These are phyloP conservation scores for Nipponacmea schrenckii DNA, from an alignment of 2,888 invertebrate species.

Conservation along the genomic window DNA sequence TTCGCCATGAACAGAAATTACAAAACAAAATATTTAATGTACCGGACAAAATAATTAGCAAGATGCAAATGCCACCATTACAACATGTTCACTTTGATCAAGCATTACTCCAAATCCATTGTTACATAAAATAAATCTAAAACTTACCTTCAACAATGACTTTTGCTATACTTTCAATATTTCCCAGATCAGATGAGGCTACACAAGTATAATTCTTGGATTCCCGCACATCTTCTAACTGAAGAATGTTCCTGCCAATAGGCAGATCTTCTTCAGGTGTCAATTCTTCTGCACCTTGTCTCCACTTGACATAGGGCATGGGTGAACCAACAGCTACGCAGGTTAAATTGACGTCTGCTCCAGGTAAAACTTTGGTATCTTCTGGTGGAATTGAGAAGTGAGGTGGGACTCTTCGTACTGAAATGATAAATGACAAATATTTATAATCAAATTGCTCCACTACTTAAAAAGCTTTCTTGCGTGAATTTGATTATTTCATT, in stretches of 20 bases:
- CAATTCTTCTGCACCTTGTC: slow-evolving; percentile 73
- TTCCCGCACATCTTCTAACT: slow-evolving; percentile 86
- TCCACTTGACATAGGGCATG: slow-evolving; percentile 92
- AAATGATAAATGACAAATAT: slow-evolving; percentile 45
- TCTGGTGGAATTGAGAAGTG: slow-evolving; percentile 91
- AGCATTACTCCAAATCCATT: too few relatives aligned
- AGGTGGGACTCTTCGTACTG: slow-evolving; percentile 94
- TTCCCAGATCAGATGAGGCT: slow-evolving; percentile 89
- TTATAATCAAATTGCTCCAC: background rate
- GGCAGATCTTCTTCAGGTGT: slow-evolving; percentile 72
- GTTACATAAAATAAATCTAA: too few relatives aligned
- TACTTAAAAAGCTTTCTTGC: too few relatives aligned
- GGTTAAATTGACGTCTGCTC: slow-evolving; percentile 89
- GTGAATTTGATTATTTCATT: too few relatives aligned
- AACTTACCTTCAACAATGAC: slow-evolving; percentile 93
- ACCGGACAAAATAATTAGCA: too few relatives aligned
- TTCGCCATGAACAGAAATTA: too few relatives aligned
- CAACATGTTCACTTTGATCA: too few relatives aligned
- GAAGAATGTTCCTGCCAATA: slow-evolving; percentile 82
- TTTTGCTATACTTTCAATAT: slow-evolving; percentile 86
- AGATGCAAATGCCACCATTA: too few relatives aligned
- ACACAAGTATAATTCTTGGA: slow-evolving; percentile 97
- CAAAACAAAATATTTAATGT: too few relatives aligned
- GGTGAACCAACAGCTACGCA: slow-evolving; percentile 98
- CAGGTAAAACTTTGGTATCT: slow-evolving; percentile 80